A percentile compares a stretch with the other conserved stretches of the same genome.
These are phyloP conservation scores for Taxidea taxus DNA, from an alignment of 2,113 vertebrate species.

Conservation along the genomic window DNA sequence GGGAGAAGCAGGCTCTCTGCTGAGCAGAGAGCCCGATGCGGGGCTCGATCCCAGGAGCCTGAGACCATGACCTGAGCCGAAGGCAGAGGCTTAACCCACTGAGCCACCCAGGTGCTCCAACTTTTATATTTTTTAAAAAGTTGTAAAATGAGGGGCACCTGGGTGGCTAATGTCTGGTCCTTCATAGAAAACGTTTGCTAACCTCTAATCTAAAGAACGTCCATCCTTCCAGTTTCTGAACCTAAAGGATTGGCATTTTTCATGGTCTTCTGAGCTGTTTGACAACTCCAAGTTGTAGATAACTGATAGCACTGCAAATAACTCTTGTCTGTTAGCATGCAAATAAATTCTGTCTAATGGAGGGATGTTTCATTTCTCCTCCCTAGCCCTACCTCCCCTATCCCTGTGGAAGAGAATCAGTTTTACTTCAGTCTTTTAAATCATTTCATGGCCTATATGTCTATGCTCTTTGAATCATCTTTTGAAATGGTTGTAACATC, in stretches of 20 bases:
- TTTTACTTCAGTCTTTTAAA: background rate
- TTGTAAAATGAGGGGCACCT: background rate
- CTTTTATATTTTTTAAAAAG: background rate
- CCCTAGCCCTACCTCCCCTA: background rate
- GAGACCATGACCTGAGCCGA: no score
- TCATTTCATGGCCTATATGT: background rate
- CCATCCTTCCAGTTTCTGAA: background rate
- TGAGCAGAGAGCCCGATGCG: no score
- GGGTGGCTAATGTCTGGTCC: background rate
- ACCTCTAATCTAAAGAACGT: background rate
- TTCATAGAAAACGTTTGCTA: background rate
- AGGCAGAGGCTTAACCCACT: no score
- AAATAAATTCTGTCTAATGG: background rate
- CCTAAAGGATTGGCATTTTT: background rate
- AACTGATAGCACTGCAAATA: background rate
- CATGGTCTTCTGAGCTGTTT: background rate
- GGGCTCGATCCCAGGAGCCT: no score
- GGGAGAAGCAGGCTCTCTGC: no score
- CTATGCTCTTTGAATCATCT: background rate
- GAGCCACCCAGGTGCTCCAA: no score
- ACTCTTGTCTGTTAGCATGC: background rate
- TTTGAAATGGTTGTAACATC: constrained; percentile 1
- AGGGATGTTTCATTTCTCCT: background rate
- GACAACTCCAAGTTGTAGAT: background rate
- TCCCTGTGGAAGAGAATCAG: background rate